phyloP scores from a whole-genome alignment of 2,888 invertebrate species.

The Homarus gammarus region DNA sequence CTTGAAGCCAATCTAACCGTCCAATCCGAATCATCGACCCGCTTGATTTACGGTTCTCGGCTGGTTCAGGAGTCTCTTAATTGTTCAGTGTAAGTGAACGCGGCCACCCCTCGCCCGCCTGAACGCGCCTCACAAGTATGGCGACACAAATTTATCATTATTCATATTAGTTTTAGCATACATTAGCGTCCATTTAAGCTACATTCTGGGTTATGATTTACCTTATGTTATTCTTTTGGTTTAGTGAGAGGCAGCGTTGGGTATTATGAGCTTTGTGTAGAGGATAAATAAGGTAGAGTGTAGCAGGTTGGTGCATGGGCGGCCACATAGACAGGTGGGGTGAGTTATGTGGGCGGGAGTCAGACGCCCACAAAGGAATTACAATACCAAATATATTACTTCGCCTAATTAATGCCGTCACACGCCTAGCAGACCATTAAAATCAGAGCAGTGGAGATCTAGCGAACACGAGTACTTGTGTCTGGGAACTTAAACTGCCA shows the following conservation, averaged over 20 bases:
- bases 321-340: not conserved
- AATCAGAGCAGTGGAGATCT: not conserved
- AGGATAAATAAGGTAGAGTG: not conserved
- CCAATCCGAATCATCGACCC: constrained; percentile 6
- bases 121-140: no score
- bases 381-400: not conserved
- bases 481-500: no score
- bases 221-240: not conserved
- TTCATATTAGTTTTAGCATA: not conserved
- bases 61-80: not conserved
- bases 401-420: not conserved
- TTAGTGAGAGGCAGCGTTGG: not conserved
- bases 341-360: not conserved
- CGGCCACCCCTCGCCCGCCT: no score
- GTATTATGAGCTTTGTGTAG: not conserved
- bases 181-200: not conserved
- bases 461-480: no score
- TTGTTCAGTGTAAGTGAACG: not conserved
- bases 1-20: not conserved
- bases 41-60: not conserved
- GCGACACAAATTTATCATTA: not conserved
- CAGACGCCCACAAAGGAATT: not conserved
- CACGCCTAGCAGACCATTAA: not conserved
- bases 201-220: not conserved
- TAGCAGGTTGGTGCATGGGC: not conserved